These are phyloP conservation scores for Ephydatia muelleri DNA, from an alignment of 37 sponge, comb jelly and placozoan genomes.

Conservation along the genomic window DNA sequence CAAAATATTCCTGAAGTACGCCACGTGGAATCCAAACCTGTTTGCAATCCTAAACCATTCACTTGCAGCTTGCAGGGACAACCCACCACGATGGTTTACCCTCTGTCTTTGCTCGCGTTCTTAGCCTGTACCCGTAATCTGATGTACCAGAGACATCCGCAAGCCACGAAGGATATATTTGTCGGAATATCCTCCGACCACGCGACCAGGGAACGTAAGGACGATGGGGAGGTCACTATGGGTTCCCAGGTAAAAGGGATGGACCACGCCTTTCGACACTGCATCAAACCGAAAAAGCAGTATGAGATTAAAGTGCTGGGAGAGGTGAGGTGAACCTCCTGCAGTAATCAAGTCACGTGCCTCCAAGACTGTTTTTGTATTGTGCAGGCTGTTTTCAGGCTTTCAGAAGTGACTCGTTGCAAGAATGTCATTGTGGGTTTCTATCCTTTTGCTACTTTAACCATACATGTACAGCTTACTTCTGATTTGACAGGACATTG, in stretches of 20 bases:
- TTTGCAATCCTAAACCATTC: neutral
- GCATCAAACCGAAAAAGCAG: constrained; percentile 79
- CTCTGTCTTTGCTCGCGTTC: constrained; percentile 76
- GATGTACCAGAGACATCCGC: constrained; percentile 13
- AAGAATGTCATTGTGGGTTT: constrained; percentile 56
- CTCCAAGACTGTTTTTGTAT: neutral
- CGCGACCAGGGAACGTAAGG: neutral
- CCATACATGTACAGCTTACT: neutral
- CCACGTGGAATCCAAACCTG: neutral
- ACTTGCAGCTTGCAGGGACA: neutral
- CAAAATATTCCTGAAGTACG: constrained; percentile 19
- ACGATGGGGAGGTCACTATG: neutral
- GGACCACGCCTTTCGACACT: constrained; percentile 54
- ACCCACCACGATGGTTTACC: constrained; percentile 45
- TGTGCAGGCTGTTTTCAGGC: constrained; percentile 24
- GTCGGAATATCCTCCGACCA: neutral
- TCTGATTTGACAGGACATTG: constrained; percentile 39
- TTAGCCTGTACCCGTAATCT: constrained; percentile 32
- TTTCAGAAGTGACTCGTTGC: constrained; percentile 35
- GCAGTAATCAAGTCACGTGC: neutral
- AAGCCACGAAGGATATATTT: neutral
- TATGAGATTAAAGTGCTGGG: constrained; percentile 69
- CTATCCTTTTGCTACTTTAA: neutral
- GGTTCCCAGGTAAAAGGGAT: constrained; percentile 19
- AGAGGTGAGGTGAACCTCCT: constrained; percentile 20